phyloP scores from a whole-genome alignment of 2,113 vertebrate species.

The Elephas maximus region DNA sequence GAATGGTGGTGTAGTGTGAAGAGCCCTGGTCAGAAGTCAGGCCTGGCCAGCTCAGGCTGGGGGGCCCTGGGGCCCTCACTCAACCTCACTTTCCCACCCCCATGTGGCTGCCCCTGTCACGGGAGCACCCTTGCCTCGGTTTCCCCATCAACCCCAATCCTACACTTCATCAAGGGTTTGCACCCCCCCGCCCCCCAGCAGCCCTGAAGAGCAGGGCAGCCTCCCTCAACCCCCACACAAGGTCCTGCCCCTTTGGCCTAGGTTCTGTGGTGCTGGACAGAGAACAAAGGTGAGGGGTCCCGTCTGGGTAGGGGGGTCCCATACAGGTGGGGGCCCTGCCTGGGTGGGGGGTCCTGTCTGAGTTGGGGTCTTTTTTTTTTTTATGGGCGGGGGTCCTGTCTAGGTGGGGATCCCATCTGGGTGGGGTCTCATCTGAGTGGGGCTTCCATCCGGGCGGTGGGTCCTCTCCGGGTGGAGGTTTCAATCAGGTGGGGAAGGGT shows the following conservation, averaged over 20 bases:
- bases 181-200: accelerated
- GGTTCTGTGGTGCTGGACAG: not conserved
- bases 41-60: not conserved
- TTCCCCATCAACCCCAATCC: not conserved
- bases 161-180: not conserved
- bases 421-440: not conserved
- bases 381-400: not conserved
- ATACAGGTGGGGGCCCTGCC: not conserved
- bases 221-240: too few species aligned
- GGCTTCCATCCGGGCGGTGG: not conserved
- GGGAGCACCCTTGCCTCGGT: not conserved
- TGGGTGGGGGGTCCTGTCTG: not conserved
- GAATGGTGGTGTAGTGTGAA: not conserved
- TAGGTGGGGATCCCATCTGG: not conserved
- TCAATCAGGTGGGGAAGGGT: too few species aligned
- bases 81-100: too few species aligned
- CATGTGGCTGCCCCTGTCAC: not conserved
- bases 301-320: not conserved
- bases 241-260: too few species aligned
- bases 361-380: not conserved
- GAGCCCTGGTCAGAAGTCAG: not conserved
- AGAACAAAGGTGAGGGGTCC: not conserved
- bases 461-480: too few species aligned
- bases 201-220: not conserved
- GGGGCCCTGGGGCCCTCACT: not conserved